These are phyloP conservation scores for Aphelocoma californica DNA, from an alignment of 2,797 vertebrate genomes.

Conservation along the genomic window DNA sequence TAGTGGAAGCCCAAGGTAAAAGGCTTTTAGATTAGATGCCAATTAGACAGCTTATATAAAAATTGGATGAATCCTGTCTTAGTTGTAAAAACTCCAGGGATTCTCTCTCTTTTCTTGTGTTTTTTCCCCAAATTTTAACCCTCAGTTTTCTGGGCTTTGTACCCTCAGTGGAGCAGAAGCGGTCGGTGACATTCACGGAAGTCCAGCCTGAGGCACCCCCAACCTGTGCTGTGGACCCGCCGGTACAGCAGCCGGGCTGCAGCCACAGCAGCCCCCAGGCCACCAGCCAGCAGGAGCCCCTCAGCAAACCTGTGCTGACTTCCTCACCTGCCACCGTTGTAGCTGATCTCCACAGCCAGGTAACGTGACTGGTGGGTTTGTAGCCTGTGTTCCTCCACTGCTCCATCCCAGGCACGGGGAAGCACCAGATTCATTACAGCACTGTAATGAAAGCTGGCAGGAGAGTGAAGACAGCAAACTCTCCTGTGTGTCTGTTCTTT, in stretches of 20 bases:
- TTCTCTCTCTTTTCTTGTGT: neutral
- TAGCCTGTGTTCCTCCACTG: fast-evolving
- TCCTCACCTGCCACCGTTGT: conserved; percentile 75
- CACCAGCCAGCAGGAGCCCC: conserved; percentile 66
- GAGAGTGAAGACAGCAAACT: neutral
- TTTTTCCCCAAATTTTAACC: neutral
- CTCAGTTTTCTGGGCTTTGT: neutral
- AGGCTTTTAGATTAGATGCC: neutral
- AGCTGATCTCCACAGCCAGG: conserved; percentile 86
- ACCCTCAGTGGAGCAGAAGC: conserved; percentile 86
- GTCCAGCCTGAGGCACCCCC: conserved; percentile 76
- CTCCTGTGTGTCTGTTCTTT: neutral
- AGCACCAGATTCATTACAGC: fast-evolving
- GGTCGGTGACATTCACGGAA: conserved; percentile 95
- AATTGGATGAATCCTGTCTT: neutral
- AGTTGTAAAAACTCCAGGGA: neutral
- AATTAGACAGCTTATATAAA: neutral
- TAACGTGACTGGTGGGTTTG: conserved; percentile 7
- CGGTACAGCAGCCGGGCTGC: conserved; percentile 32
- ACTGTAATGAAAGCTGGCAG: fast-evolving
- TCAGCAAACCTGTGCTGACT: conserved; percentile 71
- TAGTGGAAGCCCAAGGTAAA: neutral
- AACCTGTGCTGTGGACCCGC: neutral
- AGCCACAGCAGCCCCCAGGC: conserved; percentile 60
- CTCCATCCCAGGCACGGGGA: neutral